Conservation (phyloP, 1,140 invertebrate genomes). For the Fopius arisanus region DNA sequence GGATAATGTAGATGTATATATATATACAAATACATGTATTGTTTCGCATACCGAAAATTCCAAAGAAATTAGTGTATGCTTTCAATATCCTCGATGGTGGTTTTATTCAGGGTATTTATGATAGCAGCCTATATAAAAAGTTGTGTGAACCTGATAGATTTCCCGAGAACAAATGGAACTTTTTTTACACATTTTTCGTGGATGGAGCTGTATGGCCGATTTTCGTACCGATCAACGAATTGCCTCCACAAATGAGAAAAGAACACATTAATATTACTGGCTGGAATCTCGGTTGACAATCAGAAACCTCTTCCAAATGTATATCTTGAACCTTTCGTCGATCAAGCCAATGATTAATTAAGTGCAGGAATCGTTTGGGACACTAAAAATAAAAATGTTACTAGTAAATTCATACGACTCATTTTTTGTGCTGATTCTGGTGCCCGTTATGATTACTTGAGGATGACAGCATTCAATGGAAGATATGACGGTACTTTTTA, state of each 20-base stretch:
- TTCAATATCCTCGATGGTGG: constrained; percentile 1
- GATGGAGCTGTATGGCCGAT: constrained; percentile 33
- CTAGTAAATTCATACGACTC: neutral
- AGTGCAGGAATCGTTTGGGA: constrained; percentile 5
- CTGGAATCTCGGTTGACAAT: constrained; percentile 26
- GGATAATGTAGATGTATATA: neutral
- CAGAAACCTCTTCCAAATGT: constrained; percentile 24
- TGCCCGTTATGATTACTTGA: neutral
- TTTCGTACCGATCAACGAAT: constrained; percentile 31
- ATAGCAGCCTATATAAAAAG: constrained; percentile 16
- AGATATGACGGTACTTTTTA: constrained; percentile 15
- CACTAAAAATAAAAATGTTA: neutral
- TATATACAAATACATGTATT: constrained; percentile 21
- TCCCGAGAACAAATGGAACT: constrained; percentile 12
- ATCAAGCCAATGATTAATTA: constrained; percentile 9
- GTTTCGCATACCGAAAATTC: neutral
- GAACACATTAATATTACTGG: constrained; percentile 21
- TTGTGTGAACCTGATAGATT: constrained; percentile 1
- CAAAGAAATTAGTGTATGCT: constrained; percentile 8
- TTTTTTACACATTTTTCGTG: constrained; percentile 19
- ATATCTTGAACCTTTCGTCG: constrained; percentile 17
- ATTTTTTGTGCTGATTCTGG: constrained; percentile 11
- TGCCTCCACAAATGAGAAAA: constrained; percentile 27
- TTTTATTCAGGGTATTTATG: constrained; percentile 24
- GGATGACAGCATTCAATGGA: constrained; percentile 21